A percentile compares a stretch with the other conserved stretches of the same genome.
These are phyloP conservation scores for Trididemnum nubilum DNA, from an alignment of 23 tunicate species.

Conservation along the genomic window DNA sequence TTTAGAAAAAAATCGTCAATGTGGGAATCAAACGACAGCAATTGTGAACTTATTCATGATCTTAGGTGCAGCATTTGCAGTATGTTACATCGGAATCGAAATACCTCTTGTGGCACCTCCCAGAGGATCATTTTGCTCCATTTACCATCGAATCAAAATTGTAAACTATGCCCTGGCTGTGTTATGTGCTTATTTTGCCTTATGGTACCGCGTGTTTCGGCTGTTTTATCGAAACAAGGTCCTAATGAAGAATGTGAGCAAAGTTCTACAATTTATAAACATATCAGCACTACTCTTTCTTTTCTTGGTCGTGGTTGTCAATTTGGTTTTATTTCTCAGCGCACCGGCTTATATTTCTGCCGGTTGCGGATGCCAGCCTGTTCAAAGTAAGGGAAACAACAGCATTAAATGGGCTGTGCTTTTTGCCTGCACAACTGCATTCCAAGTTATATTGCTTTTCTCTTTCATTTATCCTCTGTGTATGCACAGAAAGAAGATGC, in stretches of 20 bases:
- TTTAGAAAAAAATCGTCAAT: no score
- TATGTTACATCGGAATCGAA: slow-evolving; percentile 26
- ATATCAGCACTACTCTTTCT: slow-evolving; percentile 9
- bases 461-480: slow-evolving; percentile 42
- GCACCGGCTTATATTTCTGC: slow-evolving; percentile 22
- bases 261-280: slow-evolving; percentile 3
- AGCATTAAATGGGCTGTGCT: slow-evolving; percentile 31
- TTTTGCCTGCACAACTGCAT: slow-evolving; percentile 16
- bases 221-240: slow-evolving; percentile 25
- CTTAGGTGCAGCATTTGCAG: not conserved
- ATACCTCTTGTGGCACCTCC: slow-evolving; percentile 30
- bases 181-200: slow-evolving; percentile 17
- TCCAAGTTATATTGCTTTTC: slow-evolving; percentile 26
- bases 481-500: slow-evolving; percentile 38
- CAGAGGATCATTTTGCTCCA: slow-evolving; percentile 2
- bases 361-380: slow-evolving; percentile 12
- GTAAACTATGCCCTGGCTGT: slow-evolving; percentile 7
- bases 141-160: slow-evolving; percentile 36
- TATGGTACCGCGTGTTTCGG: slow-evolving; percentile 35
- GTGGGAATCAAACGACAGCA: not conserved
- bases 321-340: slow-evolving; percentile 12
- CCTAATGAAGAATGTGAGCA: slow-evolving; percentile 3
- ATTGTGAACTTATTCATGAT: slow-evolving; percentile 23
- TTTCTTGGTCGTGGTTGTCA: not conserved
- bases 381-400: not conserved